Base-by-base conservation (phyloP, 2,888 invertebrate genomes). In the Caenorhabditis becei region DNA sequence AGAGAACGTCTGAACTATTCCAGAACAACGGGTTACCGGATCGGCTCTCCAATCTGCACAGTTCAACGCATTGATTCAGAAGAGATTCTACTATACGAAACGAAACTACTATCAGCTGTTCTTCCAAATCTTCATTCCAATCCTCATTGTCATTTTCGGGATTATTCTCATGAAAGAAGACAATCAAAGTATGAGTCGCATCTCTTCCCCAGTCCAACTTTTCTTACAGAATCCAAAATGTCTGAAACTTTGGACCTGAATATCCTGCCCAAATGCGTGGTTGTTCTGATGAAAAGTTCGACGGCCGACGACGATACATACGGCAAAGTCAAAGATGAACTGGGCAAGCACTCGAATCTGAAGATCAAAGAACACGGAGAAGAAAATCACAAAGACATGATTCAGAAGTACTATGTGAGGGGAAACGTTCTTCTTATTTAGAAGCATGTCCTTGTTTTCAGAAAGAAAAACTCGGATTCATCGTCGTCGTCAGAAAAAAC, bases 381-480 rank as follows among this genome's bases (percentile, higher is more conserved):
- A 51, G 47, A 35, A 32, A 32, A 11, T 23, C 47, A 59, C 18
- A 37, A 70, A 1, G 37, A 70, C 5, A 35, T 70, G 8, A 14
- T 59, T 10, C 4, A 24, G 7, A 61, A 70, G 24, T 70, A 70
- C 23, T 61, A 51, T 67, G 67, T 67, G 18, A 23, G 67, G 51
- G 20, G 20, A 23, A 37, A 11, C 41, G 11, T 18, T 28, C 23
- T 11, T 44, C n/a, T 44, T 44, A 44, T 14, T 44, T 10, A 44
- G 16, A 16, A 16, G 16, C 44, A 16, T 44, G 8, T n/a, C 16
- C 8, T 3, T 18, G 18, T 49, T 37, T 56, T 28, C 23, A 67
- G 69, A 70, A 70, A 37, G 59, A 70, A 2, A 35, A 1, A 14
- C 51, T 70, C 0, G 69, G 59, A 70, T 70, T 70, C 59, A 58